phyloP scores from a whole-genome alignment of 2,797 vertebrate genomes.

The Picus viridis region DNA sequence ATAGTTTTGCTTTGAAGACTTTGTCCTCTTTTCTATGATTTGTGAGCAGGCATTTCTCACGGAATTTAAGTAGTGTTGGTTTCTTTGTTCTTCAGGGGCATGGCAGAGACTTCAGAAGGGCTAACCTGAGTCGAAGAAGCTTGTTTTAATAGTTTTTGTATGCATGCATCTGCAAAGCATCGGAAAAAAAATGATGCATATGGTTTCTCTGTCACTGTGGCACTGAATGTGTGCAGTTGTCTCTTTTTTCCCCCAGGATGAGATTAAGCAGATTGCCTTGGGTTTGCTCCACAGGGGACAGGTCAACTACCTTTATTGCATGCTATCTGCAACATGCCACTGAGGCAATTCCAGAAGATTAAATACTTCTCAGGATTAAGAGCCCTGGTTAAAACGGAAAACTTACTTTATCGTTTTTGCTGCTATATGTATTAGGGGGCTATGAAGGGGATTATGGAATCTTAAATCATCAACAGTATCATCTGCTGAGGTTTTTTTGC shows the following conservation, averaged over 20 bases:
- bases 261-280: slow-evolving; percentile 48
- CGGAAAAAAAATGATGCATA: slow-evolving; percentile 15
- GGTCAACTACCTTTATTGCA: slow-evolving; percentile 35
- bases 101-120: slow-evolving; percentile 17
- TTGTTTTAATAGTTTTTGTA: slow-evolving; percentile 36
- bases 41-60: no score
- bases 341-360: slow-evolving; percentile 33
- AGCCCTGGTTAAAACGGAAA: slow-evolving; percentile 34
- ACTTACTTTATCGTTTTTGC: slow-evolving; percentile 31
- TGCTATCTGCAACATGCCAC: slow-evolving; percentile 21
- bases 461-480: slow-evolving; percentile 11
- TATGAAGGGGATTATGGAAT: slow-evolving; percentile 10
- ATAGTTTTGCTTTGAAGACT: no score
- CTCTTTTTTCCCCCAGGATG: not conserved
- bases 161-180: not conserved
- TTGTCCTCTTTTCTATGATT: no score
- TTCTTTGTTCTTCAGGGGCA: slow-evolving; percentile 35
- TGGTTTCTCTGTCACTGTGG: slow-evolving; percentile 7
- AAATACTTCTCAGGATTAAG: slow-evolving; percentile 52
- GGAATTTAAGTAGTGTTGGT: slow-evolving; percentile 22
- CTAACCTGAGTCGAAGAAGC: slow-evolving; percentile 19
- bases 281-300: slow-evolving; percentile 36
- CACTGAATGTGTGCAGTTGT: not conserved
- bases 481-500: not conserved
- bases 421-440: slow-evolving; percentile 6